These are phyloP conservation scores for Lasiommata megera DNA, from an alignment of 2,888 invertebrate species.

Conservation along the genomic window DNA sequence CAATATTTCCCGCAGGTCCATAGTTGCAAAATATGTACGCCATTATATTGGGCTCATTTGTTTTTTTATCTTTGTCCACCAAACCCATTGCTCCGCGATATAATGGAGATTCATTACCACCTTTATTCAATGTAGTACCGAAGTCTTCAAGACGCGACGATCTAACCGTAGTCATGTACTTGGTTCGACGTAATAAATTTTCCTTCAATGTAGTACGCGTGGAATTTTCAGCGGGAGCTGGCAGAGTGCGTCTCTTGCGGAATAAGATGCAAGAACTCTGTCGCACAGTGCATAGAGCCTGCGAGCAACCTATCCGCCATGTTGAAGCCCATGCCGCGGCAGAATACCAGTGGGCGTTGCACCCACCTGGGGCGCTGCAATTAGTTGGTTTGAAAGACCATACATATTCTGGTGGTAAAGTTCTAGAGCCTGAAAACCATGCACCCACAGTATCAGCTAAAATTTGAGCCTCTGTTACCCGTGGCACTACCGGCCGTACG, in stretches of 20 bases:
- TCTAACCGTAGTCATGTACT: slow-evolving; percentile 48
- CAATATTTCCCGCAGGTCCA: slow-evolving; percentile 72
- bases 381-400: slow-evolving; percentile 63
- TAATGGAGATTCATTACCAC: slow-evolving; percentile 51
- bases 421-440: slow-evolving; percentile 71
- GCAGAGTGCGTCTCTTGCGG: slow-evolving; percentile 48
- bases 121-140: slow-evolving; percentile 37
- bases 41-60: slow-evolving; percentile 55
- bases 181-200: slow-evolving; percentile 59
- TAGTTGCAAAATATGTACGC: slow-evolving; percentile 74
- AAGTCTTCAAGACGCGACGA: slow-evolving; percentile 49
- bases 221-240: slow-evolving; percentile 7
- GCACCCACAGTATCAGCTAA: slow-evolving; percentile 69
- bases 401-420: slow-evolving; percentile 58
- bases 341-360: slow-evolving; percentile 71
- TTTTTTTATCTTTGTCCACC: slow-evolving; percentile 35
- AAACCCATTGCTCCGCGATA: slow-evolving; percentile 49
- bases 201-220: slow-evolving; percentile 34
- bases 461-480: slow-evolving; percentile 68
- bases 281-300: slow-evolving; percentile 63
- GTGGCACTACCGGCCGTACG: slow-evolving; percentile 60
- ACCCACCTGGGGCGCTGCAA: slow-evolving; percentile 67
- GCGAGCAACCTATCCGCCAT: slow-evolving; percentile 71
- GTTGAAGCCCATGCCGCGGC: slow-evolving; percentile 73
- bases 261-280: slow-evolving; percentile 58